Conservation (phyloP, 2,888 invertebrate species). For the Drosophila demipolita region DNA sequence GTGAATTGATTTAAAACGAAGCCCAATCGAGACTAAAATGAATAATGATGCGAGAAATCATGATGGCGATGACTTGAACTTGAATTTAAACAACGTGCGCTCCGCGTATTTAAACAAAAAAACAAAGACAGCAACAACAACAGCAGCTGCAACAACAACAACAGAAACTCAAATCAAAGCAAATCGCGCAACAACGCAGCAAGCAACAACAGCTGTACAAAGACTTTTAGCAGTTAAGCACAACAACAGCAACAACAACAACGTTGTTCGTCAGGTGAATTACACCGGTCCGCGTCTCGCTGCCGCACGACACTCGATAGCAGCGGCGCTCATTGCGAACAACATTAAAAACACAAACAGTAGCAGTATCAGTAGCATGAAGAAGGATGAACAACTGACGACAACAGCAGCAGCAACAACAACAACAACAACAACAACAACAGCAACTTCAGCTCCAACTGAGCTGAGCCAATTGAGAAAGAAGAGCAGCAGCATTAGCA, state of each 20-base stretch:
- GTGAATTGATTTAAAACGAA: constrained; percentile 64
- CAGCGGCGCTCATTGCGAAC: constrained; percentile 71
- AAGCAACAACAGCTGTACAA: constrained; percentile 40
- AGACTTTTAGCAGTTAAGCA: constrained; percentile 41
- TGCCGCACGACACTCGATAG: constrained; percentile 64
- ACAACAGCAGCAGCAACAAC: constrained; percentile 36
- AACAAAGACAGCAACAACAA: constrained; percentile 59
- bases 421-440: constrained; percentile 43
- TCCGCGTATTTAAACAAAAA: constrained; percentile 71
- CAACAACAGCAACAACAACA: constrained; percentile 58
- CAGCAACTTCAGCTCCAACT: constrained; percentile 38
- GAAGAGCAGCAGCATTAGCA: constrained; percentile 36
- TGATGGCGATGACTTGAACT: constrained; percentile 81
- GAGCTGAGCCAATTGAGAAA: constrained; percentile 41
- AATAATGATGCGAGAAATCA: constrained; percentile 85
- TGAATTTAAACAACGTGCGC: constrained; percentile 70
- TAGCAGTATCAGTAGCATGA: constrained; percentile 30
- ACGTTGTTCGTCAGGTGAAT: constrained; percentile 61
- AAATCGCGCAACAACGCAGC: constrained; percentile 42
- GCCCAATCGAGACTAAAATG: constrained; percentile 71
- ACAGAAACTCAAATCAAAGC: constrained; percentile 58
- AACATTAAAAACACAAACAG: constrained; percentile 57
- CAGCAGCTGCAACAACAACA: constrained; percentile 45
- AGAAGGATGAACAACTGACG: constrained; percentile 67
- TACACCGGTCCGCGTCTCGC: constrained; percentile 62